A percentile compares a stretch with the other conserved stretches of the same genome.
Conservation (phyloP, 2,797 vertebrate species). For the Cyclopterus lumpus region DNA sequence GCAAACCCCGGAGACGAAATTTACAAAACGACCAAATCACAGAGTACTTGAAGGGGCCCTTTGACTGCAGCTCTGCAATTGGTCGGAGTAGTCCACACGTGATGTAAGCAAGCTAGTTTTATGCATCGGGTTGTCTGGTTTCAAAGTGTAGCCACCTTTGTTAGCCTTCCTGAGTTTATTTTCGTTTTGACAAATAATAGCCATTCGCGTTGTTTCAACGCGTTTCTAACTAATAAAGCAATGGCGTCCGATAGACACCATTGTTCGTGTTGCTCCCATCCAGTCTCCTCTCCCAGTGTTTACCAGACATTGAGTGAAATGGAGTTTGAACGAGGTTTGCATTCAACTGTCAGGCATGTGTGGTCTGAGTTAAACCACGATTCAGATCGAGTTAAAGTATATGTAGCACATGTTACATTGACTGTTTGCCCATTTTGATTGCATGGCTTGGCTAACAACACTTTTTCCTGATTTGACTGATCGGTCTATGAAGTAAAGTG, state of each 20-base stretch:
- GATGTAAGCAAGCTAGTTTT: slow-evolving; percentile 14
- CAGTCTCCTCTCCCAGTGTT: slow-evolving; percentile 58
- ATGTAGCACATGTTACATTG: not conserved
- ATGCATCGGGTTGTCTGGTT: not conserved
- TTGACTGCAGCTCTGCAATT: slow-evolving; percentile 46
- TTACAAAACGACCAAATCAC: not conserved
- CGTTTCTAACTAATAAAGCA: not conserved
- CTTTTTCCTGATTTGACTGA: too few relatives aligned
- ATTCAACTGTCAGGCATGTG: not conserved
- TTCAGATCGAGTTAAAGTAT: not conserved
- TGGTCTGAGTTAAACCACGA: not conserved
- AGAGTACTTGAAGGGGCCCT: slow-evolving; percentile 19
- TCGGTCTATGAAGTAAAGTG: not conserved
- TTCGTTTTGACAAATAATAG: not conserved
- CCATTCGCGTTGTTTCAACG: not conserved
- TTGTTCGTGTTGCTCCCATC: slow-evolving; percentile 70
- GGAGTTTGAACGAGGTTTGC: slow-evolving; percentile 84
- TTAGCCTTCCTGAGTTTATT: not conserved
- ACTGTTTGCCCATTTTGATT: not conserved
- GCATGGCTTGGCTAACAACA: not conserved
- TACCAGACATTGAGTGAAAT: slow-evolving; percentile 78
- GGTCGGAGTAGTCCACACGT: slow-evolving; percentile 23
- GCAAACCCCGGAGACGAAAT: not conserved
- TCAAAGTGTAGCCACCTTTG: not conserved
- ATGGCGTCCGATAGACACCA: slow-evolving; percentile 63